phyloP scores from a whole-genome alignment of 2,888 invertebrate species.

The Podotricha telesiphe region DNA sequence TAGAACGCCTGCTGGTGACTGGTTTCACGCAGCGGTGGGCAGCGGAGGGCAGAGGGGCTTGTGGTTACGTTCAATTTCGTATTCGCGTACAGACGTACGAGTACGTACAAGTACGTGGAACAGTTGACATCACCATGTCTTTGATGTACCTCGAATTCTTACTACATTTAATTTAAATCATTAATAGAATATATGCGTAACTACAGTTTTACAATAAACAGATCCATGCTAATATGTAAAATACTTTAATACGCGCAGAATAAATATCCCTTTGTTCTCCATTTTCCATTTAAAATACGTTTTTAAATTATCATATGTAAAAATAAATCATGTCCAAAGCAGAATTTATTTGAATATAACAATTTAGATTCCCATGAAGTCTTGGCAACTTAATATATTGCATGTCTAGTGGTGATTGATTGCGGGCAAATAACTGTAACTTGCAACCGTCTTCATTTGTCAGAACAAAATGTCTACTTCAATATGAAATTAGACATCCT shows the following conservation, averaged over 20 bases:
- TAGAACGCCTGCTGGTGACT: not conserved
- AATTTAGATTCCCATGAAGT: not conserved
- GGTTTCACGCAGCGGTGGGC: not conserved
- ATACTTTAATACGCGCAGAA: too few relatives aligned
- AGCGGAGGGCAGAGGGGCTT: not conserved
- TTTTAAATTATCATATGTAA: too few relatives aligned
- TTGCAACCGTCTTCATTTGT: conserved; percentile 14
- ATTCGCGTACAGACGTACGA: not conserved
- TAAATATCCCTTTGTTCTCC: too few relatives aligned
- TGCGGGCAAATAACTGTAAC: not conserved
- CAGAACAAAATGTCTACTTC: conserved; percentile 11
- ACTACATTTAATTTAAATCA: too few relatives aligned
- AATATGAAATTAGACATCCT: not conserved
- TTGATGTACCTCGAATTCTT: not conserved
- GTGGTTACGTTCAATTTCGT: not conserved
- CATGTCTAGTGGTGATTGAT: not conserved
- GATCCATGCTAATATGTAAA: too few relatives aligned
- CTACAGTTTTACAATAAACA: too few relatives aligned
- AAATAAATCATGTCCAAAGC: not conserved
- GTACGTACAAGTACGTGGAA: not conserved
- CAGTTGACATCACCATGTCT: not conserved
- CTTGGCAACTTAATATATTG: not conserved
- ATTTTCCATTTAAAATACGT: too few relatives aligned
- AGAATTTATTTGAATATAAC: not conserved
- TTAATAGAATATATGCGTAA: too few relatives aligned